phyloP scores from a whole-genome alignment of 2,888 invertebrate species.

The Atethmia centrago region DNA sequence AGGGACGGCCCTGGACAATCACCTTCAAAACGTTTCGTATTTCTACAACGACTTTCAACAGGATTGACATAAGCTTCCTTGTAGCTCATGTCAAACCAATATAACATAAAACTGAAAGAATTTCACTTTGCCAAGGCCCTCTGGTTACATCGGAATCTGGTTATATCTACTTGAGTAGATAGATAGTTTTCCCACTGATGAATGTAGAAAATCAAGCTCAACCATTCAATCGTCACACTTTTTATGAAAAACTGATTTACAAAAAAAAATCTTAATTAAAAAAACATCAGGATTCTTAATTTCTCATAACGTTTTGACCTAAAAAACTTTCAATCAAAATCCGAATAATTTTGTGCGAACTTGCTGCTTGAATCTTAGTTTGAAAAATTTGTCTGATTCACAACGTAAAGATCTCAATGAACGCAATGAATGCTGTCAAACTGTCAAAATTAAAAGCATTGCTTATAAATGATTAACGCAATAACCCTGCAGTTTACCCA shows the following conservation, averaged over 20 bases:
- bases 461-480: no score
- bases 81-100: not conserved
- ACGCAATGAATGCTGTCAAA: no score
- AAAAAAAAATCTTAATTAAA: not conserved
- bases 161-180: not conserved
- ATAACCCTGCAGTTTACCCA: not conserved
- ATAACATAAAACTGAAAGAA: not conserved
- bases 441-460: not conserved
- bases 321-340: no score
- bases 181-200: no score
- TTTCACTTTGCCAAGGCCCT: not conserved
- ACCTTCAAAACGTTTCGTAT: not conserved
- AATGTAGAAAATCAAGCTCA: not conserved
- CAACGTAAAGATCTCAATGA: not conserved
- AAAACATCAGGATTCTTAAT: not conserved
- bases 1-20: no score
- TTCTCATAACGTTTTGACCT: not conserved
- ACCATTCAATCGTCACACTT: no score
- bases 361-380: no score
- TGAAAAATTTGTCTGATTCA: not conserved
- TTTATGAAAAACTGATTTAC: not conserved
- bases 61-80: not conserved
- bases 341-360: no score
- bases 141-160: not conserved
- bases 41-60: not conserved